These are phyloP conservation scores for Cosmopolites sordidus DNA, from an alignment of 2,888 invertebrate genomes.

Conservation along the genomic window DNA sequence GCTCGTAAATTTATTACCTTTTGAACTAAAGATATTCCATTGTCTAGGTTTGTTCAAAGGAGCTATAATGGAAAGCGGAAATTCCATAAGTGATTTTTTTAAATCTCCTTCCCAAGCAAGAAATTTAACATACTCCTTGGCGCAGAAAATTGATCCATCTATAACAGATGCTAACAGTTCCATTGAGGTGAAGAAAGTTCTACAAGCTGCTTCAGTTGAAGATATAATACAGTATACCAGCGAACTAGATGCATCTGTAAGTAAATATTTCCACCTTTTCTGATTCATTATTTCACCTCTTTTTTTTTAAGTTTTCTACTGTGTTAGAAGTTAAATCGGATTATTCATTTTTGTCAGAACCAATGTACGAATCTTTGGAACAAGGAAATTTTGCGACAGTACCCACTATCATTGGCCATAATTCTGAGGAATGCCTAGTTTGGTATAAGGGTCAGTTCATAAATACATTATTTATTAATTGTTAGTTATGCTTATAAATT, in stretches of 20 bases:
- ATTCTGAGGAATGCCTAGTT: constrained; percentile 29
- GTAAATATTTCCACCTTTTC: no score
- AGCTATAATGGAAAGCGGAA: constrained; percentile 30
- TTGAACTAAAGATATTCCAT: no score
- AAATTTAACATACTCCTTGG: constrained; percentile 24
- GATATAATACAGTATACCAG: constrained; percentile 7
- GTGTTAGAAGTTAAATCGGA: constrained; percentile 25
- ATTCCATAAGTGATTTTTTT: constrained; percentile 18
- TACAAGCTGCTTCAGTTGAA: constrained; percentile 20
- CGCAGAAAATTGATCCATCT: constrained; percentile 16
- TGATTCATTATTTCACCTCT: no score
- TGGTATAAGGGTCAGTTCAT: constrained; percentile 19
- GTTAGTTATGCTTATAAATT: no score
- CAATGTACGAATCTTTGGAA: constrained; percentile 25
- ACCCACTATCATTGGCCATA: constrained; percentile 54
- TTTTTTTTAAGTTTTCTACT: constrained; percentile 24
- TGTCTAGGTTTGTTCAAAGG: constrained; percentile 29
- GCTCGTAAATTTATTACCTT: no score
- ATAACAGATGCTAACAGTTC: constrained; percentile 13
- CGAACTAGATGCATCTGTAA: no score
- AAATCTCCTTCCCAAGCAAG: constrained; percentile 19
- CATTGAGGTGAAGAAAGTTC: constrained; percentile 4
- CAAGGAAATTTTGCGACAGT: constrained; percentile 33
- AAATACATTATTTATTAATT: no score
- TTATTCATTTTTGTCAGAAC: constrained; percentile 23